Evolutionary conservation across 2,113 vertebrate species (phyloP).

Genomic region (Candoia aspera): DNA sequence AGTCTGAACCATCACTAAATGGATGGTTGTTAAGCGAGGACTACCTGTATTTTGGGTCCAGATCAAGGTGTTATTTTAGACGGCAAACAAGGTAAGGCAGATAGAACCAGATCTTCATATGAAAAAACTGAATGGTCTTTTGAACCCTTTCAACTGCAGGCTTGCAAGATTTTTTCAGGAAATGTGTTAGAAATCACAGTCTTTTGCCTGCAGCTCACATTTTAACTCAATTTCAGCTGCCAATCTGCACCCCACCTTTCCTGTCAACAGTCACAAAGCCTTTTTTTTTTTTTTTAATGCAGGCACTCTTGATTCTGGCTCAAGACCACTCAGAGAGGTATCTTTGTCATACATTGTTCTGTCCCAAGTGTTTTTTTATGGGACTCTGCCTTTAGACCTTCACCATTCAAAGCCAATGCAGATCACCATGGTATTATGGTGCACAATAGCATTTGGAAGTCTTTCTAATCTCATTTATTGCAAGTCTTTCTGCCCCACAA

Average conservation of each 20-base stretch:
- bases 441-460: neutral
- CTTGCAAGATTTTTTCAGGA: neutral
- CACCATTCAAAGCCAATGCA: conserved; percentile 27
- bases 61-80: neutral
- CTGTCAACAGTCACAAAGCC: neutral
- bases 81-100: neutral
- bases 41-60: neutral
- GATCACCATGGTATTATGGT: conserved; percentile 33
- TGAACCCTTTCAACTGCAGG: neutral
- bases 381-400: conserved; percentile 23
- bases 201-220: conserved; percentile 18
- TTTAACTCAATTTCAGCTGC: conserved; percentile 31
- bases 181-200: conserved; percentile 1
- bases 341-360: neutral
- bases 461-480: conserved; percentile 37
- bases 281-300: accelerated
- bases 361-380: neutral
- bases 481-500: conserved; percentile 38
- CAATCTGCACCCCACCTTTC: neutral
- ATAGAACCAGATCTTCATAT: neutral
- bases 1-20: no score
- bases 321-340: neutral
- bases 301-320: accelerated
- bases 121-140: neutral
- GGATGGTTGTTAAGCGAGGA: no score